phyloP scores from a whole-genome alignment of 2,888 invertebrate species.

The Bimastos eiseni region DNA sequence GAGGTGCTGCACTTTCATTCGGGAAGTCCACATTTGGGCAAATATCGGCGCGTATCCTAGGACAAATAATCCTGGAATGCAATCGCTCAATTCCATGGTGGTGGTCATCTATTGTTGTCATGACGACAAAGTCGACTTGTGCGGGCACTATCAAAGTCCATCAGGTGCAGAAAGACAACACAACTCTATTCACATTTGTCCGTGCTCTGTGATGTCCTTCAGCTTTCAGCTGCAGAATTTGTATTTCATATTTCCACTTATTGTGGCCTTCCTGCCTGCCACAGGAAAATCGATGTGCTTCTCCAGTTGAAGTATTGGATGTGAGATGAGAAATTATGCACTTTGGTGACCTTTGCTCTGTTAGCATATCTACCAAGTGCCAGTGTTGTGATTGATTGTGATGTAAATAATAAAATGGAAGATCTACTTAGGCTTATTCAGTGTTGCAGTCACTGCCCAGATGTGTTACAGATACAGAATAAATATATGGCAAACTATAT shows the following conservation, averaged over 20 bases:
- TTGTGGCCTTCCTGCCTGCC: background rate
- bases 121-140: background rate
- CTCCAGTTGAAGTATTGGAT: background rate
- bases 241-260: background rate
- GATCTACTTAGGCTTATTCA: background rate
- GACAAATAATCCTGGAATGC: background rate
- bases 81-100: background rate
- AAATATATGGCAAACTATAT: background rate
- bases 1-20: constrained; percentile 2
- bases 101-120: constrained; percentile 6
- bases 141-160: background rate
- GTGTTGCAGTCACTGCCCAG: background rate
- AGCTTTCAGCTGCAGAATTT: background rate
- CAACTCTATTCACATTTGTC: background rate
- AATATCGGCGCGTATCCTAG: background rate
- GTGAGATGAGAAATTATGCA: background rate
- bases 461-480: background rate
- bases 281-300: constrained; percentile 13
- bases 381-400: background rate
- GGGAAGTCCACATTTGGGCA: background rate
- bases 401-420: background rate
- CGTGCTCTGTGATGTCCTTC: background rate
- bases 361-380: background rate
- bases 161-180: background rate
- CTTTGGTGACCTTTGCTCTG: background rate